Evolutionary conservation across 64 coral and sea anemone genomes (phyloP), one percentile per base, ranked within the genome.

Genomic region (Dendrophyllia cribrosa): DNA sequence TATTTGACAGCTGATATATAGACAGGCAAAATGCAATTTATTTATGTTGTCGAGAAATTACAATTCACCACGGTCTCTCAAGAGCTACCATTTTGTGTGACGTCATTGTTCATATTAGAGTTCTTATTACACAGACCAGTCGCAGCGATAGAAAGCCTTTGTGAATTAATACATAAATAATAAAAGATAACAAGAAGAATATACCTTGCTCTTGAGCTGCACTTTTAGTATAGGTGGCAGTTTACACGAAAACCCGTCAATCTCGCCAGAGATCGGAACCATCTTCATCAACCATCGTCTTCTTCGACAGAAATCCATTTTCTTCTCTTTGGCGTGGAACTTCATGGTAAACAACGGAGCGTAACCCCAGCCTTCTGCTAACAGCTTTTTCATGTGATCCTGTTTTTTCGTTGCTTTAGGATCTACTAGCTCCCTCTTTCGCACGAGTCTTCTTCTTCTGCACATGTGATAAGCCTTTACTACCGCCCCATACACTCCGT

Each of bases 381-480:
- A 82, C 86, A 96, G 89, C 11, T 89, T 82, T 76, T 93, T 83
- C 43, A 96, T 69, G 4, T 96, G 76, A 51, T 93, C 95, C 88
- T 90, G 86, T 69, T 97, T 97, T 22, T 82, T 89, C n/a, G 91
- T 93, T n/a, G 95, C 88, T 17, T 90, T 55, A 7, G 84, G 51
- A 87, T 97, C 95, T 7, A 90, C 73, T 1, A 97, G 88, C 19
- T 83, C 72, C 13, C 95, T 69, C n/a, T 67, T 86, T 49, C 92
- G 89, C 51, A 97, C 92, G 8, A 91, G 75, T 10, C 95, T 87
- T 58, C 95, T 91, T 23, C 95, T 87, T 4, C 95, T 88, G 3
- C 47, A 92, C 50, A 97, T 83, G 47, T 97, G 95, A 72, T 97
- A 97, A 7, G 95, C 92, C 22, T 97, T 97, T 75, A 94, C 82